Conservation (phyloP, 2,888 invertebrate species). For the Chrysopilus asiliformis region DNA sequence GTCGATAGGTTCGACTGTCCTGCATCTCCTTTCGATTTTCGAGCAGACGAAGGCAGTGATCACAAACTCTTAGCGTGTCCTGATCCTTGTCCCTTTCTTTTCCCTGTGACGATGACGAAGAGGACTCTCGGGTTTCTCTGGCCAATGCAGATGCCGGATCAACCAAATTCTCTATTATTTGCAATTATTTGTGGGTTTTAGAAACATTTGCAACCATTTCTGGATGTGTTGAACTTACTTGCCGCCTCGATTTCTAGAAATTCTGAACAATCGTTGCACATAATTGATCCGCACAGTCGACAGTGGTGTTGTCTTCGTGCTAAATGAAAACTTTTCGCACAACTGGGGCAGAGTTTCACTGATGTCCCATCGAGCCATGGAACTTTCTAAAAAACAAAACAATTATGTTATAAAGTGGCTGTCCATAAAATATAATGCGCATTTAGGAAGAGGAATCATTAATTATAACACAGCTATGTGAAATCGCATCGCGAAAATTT, state of each 20-base stretch:
- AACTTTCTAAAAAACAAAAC: slow-evolving; percentile 43
- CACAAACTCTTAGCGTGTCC: slow-evolving; percentile 52
- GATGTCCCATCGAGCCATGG: slow-evolving; percentile 89
- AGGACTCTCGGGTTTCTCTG: too few relatives aligned
- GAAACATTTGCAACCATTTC: background rate
- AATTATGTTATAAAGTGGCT: too few relatives aligned
- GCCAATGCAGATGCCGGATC: background rate
- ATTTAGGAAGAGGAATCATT: too few relatives aligned
- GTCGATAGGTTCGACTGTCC: slow-evolving; percentile 66
- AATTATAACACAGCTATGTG: too few relatives aligned
- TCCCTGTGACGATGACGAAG: too few relatives aligned
- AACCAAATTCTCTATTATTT: background rate
- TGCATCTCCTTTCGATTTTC: slow-evolving; percentile 65
- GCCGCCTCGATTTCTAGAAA: slow-evolving; percentile 70
- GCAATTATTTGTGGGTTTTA: background rate
- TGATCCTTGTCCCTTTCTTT: slow-evolving; percentile 29
- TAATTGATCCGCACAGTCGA: slow-evolving; percentile 81
- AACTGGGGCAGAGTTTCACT: slow-evolving; percentile 81
- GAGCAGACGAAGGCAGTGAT: slow-evolving; percentile 66
- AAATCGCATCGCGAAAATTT: too few relatives aligned
- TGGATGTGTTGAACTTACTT: slow-evolving; percentile 40
- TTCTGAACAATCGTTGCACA: slow-evolving; percentile 83
- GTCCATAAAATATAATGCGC: too few relatives aligned
- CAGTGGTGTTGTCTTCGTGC: slow-evolving; percentile 92
- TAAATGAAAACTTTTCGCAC: slow-evolving; percentile 77